These are phyloP conservation scores for Drosophila stalkeri DNA, from an alignment of 2,888 invertebrate genomes.

Conservation along the genomic window DNA sequence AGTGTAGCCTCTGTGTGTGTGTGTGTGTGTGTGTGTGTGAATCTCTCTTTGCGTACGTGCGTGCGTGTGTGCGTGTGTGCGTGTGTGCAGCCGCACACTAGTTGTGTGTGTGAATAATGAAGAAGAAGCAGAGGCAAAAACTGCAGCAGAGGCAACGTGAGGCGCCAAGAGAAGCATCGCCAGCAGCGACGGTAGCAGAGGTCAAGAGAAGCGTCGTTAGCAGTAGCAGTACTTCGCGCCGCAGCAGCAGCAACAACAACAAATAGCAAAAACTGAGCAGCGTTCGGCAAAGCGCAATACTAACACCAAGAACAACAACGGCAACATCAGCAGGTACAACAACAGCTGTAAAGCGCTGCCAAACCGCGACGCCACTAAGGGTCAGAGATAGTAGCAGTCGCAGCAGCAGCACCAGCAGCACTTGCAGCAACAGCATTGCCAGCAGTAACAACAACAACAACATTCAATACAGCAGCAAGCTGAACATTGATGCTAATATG, in stretches of 20 bases:
- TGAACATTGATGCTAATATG: constrained; percentile 14
- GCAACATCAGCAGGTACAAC: constrained; percentile 9
- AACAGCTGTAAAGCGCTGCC: constrained; percentile 36
- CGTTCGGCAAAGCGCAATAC: constrained; percentile 77
- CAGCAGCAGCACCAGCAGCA: constrained; percentile 25
- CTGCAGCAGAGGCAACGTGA: constrained; percentile 46
- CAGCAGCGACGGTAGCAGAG: constrained; percentile 30
- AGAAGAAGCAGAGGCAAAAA: constrained; percentile 78
- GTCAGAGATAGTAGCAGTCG: constrained; percentile 30
- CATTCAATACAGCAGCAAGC: constrained; percentile 31
- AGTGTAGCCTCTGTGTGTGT: constrained; percentile 57
- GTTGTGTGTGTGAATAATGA: constrained; percentile 74
- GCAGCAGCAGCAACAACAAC: constrained; percentile 69
- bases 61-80: constrained; percentile 41
- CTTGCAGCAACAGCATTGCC: constrained; percentile 21
- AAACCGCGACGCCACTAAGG: constrained; percentile 17
- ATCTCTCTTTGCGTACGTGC: constrained; percentile 1
- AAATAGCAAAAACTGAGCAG: constrained; percentile 78
- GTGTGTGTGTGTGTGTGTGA: constrained; percentile 28
- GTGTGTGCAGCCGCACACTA: constrained; percentile 63
- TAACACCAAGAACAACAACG: constrained; percentile 33
- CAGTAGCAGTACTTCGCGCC: constrained; percentile 70
- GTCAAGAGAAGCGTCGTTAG: constrained; percentile 46
- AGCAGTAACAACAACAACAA: constrained; percentile 29
- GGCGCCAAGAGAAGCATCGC: constrained; percentile 51